Evolutionary conservation across 2,888 invertebrate species (phyloP).

Genomic region (Parnassius smintheus): DNA sequence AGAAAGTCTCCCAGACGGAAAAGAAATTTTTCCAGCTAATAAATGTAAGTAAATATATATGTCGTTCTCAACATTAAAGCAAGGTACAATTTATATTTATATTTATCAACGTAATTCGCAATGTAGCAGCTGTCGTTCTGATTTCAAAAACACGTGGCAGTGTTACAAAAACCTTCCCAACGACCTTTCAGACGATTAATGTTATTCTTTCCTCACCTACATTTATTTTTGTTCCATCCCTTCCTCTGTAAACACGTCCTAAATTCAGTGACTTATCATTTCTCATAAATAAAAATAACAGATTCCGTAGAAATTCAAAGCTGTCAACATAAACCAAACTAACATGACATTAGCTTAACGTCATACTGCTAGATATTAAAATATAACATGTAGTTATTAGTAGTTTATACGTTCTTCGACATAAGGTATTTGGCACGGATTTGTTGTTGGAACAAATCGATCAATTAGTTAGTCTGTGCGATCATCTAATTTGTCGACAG

Average conservation of each 20-base stretch:
- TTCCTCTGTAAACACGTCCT: not conserved
- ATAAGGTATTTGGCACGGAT: constrained; percentile 13
- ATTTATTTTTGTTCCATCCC: no score
- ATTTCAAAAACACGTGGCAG: no score
- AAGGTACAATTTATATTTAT: no score
- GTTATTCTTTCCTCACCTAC: no score
- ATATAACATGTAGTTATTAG: constrained; percentile 1
- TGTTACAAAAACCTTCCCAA: no score
- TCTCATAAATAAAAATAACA: not conserved
- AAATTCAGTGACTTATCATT: constrained; percentile 1
- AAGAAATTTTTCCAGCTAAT: no score
- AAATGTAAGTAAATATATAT: no score
- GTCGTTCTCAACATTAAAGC: no score
- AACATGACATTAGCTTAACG: not conserved
- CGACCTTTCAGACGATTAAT: no score
- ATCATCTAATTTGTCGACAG: constrained; percentile 4
- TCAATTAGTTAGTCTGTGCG: constrained; percentile 7
- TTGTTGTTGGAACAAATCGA: not conserved
- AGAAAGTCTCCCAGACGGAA: no score
- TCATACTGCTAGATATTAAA: not conserved
- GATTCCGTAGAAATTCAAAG: constrained; percentile 3
- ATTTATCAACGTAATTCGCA: no score
- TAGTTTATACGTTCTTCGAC: constrained; percentile 1
- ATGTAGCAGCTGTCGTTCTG: no score
- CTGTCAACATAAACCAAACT: constrained; percentile 1